Evolutionary conservation across 1,140 invertebrate genomes (phyloP), one percentile per base, ranked within the genome.

Genomic region (Pollicipes pollicipes): DNA sequence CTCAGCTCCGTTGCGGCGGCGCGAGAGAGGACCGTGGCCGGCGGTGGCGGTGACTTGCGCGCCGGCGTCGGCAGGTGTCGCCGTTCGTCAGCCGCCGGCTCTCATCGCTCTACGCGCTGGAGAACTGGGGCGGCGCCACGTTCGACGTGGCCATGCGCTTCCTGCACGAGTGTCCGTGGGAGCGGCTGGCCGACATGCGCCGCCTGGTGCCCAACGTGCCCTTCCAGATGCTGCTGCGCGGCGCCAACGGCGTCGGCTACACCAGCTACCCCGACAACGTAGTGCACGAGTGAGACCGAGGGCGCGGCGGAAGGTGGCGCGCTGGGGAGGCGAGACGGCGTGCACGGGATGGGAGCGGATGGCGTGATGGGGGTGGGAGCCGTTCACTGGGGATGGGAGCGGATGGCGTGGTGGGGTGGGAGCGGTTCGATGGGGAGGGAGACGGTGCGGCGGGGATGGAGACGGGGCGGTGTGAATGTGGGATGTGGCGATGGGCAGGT

Each of bases 211-310:
- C 97, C 0, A 99, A 99, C 81, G 94, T 99, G 79, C 97, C 97
- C 26, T 99, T 99, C 85, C 97, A 99, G 69, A 99, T 99, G 96
- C 82, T 99, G 72, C 82, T 99, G 58, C 84, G 97, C 76, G 97
- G 97, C 13, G 95, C 97, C 24, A 99, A 99, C 81, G 96, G 94
- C 69, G 96, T 99, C 29, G 97, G 97, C 0, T 99, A 99, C 78
- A 98, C 95, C 0, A 97, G 95, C 79, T 99, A 99, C 80, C 95
- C 97, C 0, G 97, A 99, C 78, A 99, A 99, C 81, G 95, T 95
- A 30, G 93, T 99, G 6, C 91, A 84, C 80, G 96, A 97, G 84
- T 98, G 77, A 76, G 79, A n/a, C n/a, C n/a, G 77, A n/a, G n/a
- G n/a, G n/a, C n/a, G n/a, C n/a, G n/a, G n/a, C n/a, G n/a, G n/a